Evolutionary conservation across 2,113 vertebrate genomes (phyloP).

Genomic region (Paradoxurus hermaphroditus): DNA sequence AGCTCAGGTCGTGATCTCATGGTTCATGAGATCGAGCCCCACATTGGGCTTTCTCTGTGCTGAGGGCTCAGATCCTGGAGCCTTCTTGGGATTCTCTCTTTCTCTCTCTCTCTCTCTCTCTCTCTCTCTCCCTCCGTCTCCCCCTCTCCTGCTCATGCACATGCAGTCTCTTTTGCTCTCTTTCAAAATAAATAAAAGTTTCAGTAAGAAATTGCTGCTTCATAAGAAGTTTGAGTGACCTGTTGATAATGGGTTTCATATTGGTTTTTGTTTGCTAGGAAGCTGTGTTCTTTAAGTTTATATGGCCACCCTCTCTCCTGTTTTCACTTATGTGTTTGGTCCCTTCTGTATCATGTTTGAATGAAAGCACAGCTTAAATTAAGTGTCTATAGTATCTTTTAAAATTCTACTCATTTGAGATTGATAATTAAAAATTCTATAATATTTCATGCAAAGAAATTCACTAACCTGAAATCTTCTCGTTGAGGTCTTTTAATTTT

Average conservation of each 20-base stretch:
- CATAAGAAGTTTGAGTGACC: background rate
- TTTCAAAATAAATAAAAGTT: too few relatives aligned
- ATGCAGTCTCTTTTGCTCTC: too few relatives aligned
- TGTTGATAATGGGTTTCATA: background rate
- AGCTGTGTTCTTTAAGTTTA: background rate
- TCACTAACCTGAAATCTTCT: background rate
- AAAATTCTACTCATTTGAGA: constrained; percentile 1
- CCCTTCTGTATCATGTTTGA: background rate
- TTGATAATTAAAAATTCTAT: constrained; percentile 21
- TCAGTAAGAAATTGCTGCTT: background rate
- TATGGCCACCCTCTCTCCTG: background rate
- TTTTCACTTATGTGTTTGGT: constrained; percentile 2
- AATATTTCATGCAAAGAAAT: constrained; percentile 10
- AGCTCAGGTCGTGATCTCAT: too few relatives aligned
- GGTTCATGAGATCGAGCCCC: too few relatives aligned
- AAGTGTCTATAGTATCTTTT: background rate
- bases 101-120: too few relatives aligned
- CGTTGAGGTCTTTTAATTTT: background rate
- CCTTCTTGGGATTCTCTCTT: too few relatives aligned
- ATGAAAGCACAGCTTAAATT: constrained; percentile 35
- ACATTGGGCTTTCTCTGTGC: too few relatives aligned
- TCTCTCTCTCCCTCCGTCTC: too few relatives aligned
- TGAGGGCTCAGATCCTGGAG: too few relatives aligned
- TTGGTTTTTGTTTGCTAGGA: background rate
- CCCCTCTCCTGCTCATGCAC: too few relatives aligned